These are phyloP conservation scores for Drosophila subsilvestris DNA, from an alignment of 2,888 invertebrate genomes.

Conservation along the genomic window DNA sequence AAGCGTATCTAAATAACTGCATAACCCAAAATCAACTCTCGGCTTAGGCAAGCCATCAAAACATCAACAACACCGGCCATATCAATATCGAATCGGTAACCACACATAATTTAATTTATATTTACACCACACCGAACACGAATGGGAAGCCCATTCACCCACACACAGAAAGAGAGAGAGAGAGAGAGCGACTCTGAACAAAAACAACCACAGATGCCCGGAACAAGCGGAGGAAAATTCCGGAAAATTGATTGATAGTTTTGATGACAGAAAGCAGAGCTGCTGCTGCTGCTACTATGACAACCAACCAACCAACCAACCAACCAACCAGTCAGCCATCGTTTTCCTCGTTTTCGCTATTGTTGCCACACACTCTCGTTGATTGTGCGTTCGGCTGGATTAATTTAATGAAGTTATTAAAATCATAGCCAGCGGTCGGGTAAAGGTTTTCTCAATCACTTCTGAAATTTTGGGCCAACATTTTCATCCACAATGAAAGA, in stretches of 20 bases:
- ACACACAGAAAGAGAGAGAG: background rate
- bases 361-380: background rate
- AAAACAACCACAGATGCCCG: background rate
- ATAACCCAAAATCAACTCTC: background rate
- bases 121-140: background rate
- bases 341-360: conserved; percentile 1
- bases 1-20: background rate
- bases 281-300: background rate
- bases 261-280: background rate
- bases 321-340: background rate
- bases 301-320: background rate
- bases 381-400: conserved; percentile 32
- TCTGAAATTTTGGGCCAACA: background rate
- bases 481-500: conserved; percentile 4
- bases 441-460: conserved; percentile 12
- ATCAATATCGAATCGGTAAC: background rate
- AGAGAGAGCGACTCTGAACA: background rate
- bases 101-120: conserved; percentile 11
- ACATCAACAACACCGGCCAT: background rate
- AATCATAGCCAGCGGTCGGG: conserved; percentile 12
- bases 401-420: conserved; percentile 53
- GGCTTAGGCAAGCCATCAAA: background rate
- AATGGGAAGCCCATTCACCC: background rate
- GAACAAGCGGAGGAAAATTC: background rate
- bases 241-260: conserved; percentile 41